A percentile compares a stretch with the other conserved stretches of the same genome.
phyloP scores from a whole-genome alignment of 2,797 vertebrate genomes.

The Hypotaenidia philippensis region DNA sequence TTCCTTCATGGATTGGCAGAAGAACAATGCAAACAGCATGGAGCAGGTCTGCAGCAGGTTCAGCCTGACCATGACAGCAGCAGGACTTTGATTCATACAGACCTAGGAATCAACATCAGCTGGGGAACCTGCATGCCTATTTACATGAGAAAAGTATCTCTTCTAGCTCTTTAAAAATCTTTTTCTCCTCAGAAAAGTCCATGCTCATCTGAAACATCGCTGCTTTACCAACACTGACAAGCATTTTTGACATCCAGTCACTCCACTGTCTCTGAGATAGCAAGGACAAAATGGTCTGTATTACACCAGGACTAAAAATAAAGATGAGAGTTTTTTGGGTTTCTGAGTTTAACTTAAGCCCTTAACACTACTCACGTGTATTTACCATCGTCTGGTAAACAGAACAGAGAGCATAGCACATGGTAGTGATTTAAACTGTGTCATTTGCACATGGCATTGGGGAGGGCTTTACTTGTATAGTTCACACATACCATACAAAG shows the following conservation, averaged over 20 bases:
- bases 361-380: neutral
- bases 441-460: neutral
- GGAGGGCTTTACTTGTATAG: neutral
- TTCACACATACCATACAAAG: constrained; percentile 32
- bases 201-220: neutral
- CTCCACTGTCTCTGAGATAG: neutral
- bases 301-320: neutral
- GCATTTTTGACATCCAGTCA: neutral
- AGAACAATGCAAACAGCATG: neutral
- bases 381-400: neutral
- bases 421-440: too few relatives aligned
- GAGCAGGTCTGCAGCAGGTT: fast-evolving
- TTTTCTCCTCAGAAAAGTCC: neutral
- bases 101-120: neutral
- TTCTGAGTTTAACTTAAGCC: neutral
- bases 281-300: neutral
- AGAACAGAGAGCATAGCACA: neutral
- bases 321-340: neutral
- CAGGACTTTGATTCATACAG: neutral
- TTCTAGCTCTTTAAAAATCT: neutral
- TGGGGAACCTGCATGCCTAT: neutral
- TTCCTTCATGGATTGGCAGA: neutral
- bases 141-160: neutral
- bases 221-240: neutral
- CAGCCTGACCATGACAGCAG: neutral